These are phyloP conservation scores for Pyrrhia umbra DNA, from an alignment of 2,888 invertebrate species.

Conservation along the genomic window DNA sequence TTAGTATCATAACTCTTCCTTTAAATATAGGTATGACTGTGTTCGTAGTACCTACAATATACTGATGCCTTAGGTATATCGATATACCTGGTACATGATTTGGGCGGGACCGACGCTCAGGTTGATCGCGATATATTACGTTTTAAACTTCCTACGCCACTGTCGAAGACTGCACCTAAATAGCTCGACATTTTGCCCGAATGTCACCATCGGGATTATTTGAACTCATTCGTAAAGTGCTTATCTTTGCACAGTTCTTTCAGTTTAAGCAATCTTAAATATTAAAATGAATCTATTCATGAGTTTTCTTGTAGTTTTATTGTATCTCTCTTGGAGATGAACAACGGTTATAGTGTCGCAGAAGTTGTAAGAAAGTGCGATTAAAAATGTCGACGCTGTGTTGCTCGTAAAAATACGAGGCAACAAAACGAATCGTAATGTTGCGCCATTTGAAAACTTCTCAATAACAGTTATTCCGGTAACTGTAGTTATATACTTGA, in stretches of 20 bases:
- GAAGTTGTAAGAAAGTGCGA: slow-evolving; percentile 31
- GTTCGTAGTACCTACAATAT: slow-evolving; percentile 15
- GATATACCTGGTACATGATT: slow-evolving; percentile 61
- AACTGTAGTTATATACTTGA: slow-evolving; percentile 48
- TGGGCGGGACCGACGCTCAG: slow-evolving; percentile 63
- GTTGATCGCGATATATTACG: slow-evolving; percentile 67
- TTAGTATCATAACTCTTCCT: slow-evolving; percentile 39
- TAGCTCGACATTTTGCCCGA: slow-evolving; percentile 33
- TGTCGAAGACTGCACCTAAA: slow-evolving; percentile 50
- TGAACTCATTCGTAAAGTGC: slow-evolving; percentile 5
- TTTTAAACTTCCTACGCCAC: slow-evolving; percentile 58
- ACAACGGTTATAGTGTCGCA: slow-evolving; percentile 22
- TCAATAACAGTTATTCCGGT: slow-evolving; percentile 21
- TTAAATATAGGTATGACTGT: slow-evolving; percentile 28
- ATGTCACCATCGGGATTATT: slow-evolving; percentile 21
- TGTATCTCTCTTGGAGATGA: slow-evolving; percentile 13
- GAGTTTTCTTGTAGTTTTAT: slow-evolving; percentile 28
- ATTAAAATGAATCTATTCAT: background rate
- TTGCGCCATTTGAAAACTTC: slow-evolving; percentile 23
- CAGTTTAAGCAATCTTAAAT: no score
- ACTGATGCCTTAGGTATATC: slow-evolving; percentile 57
- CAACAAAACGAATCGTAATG: slow-evolving; percentile 13
- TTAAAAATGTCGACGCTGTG: slow-evolving; percentile 38
- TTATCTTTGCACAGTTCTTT: background rate
- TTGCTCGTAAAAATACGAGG: slow-evolving; percentile 27